A percentile compares a stretch with the other conserved stretches of the same genome.
phyloP scores from a whole-genome alignment of 2,113 vertebrate species.

The Cyprinodon tularosa region DNA sequence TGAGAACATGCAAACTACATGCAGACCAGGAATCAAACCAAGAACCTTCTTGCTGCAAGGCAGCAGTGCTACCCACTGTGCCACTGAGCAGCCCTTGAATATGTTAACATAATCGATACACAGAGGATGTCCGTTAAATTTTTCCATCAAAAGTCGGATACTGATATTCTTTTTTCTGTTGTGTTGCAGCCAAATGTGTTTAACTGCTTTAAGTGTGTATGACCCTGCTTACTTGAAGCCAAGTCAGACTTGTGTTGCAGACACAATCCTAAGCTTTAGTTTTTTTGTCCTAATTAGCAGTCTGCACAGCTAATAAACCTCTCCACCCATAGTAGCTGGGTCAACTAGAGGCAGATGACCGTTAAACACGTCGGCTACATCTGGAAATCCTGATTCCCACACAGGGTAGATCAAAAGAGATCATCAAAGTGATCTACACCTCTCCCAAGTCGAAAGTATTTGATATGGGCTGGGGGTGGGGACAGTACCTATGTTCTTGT shows the following conservation, averaged over 20 bases:
- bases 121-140: too few species aligned
- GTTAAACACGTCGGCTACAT: conserved; percentile 3
- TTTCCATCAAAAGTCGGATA: too few species aligned
- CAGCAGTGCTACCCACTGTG: too few species aligned
- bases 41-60: too few species aligned
- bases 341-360: background rate
- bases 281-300: background rate
- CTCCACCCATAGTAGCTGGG: conserved; percentile 17
- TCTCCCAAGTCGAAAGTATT: conserved; percentile 70
- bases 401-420: conserved; percentile 61
- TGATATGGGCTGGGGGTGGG: conserved; percentile 35
- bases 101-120: too few species aligned
- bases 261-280: conserved; percentile 8
- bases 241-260: background rate
- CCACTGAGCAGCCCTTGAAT: too few species aligned
- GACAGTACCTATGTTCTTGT: background rate
- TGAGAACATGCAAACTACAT: too few species aligned
- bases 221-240: background rate
- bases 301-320: background rate
- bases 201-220: too few species aligned
- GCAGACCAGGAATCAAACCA: too few species aligned
- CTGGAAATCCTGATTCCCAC: conserved; percentile 39
- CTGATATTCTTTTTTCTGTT: too few species aligned
- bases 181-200: too few species aligned
- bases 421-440: conserved; percentile 44